These are phyloP conservation scores for Rhinolophus sinicus DNA, from an alignment of 2,113 vertebrate species.

Conservation along the genomic window DNA sequence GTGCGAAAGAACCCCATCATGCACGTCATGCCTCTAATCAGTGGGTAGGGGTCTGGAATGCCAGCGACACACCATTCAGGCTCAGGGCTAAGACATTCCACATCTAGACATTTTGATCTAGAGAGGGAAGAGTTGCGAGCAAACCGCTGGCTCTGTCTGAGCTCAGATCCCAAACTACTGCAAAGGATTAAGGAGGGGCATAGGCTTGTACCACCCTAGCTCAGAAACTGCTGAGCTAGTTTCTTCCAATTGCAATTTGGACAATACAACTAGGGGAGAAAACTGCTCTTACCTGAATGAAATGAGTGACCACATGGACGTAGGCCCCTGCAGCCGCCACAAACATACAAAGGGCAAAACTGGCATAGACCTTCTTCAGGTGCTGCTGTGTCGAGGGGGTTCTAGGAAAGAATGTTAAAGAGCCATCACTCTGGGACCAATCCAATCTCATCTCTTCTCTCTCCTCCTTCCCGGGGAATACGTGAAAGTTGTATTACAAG, in stretches of 20 bases:
- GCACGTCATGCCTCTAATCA: fast-evolving
- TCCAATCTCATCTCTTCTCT: neutral
- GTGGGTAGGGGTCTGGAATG: neutral
- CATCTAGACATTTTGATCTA: neutral
- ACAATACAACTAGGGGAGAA: neutral
- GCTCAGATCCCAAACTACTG: slow-evolving; percentile 19
- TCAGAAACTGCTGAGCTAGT: neutral
- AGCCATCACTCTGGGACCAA: slow-evolving; percentile 11
- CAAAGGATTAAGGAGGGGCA: neutral
- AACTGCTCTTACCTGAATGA: slow-evolving; percentile 91
- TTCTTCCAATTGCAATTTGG: neutral
- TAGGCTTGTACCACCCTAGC: neutral
- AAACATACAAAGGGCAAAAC: slow-evolving; percentile 94
- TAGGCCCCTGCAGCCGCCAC: slow-evolving; percentile 93
- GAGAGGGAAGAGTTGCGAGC: neutral
- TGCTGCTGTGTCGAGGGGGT: slow-evolving; percentile 96
- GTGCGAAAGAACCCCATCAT: neutral
- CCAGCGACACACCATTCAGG: neutral
- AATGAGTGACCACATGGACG: slow-evolving; percentile 90
- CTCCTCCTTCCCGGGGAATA: neutral
- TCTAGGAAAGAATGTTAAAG: slow-evolving; percentile 79
- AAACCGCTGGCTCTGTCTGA: slow-evolving; percentile 3
- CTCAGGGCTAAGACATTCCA: neutral
- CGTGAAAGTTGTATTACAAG: neutral
- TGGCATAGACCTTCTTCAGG: slow-evolving; percentile 96